phyloP scores from a whole-genome alignment of 2,113 vertebrate genomes.

The Narcine bancroftii region DNA sequence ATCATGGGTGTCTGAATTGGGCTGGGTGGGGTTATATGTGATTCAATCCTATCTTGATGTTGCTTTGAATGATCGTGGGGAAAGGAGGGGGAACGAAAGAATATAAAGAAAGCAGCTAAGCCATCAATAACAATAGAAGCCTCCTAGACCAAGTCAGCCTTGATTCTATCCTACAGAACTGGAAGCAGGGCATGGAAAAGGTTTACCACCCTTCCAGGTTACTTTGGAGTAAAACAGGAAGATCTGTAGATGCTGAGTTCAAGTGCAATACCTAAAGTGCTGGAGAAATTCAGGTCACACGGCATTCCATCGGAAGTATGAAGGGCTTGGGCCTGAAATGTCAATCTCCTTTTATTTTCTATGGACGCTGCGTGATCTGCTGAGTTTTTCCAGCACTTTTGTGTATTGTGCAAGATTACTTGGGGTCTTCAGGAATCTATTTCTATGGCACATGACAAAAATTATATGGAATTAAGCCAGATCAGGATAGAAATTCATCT shows the following conservation, averaged over 20 bases:
- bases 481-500: no score
- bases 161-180: neutral
- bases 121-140: neutral
- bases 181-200: neutral
- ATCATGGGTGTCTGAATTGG: neutral
- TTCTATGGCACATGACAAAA: neutral
- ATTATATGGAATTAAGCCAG: neutral
- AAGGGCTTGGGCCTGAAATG: no score
- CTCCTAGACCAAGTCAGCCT: neutral
- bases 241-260: no score
- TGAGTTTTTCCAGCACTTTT: no score
- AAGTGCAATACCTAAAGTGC: no score
- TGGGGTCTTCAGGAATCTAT: neutral
- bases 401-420: no score
- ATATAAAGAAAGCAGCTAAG: neutral
- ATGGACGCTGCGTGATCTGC: no score
- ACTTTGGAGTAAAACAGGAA: no score
- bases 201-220: neutral
- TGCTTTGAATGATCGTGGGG: neutral
- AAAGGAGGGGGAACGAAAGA: neutral
- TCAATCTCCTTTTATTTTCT: no score
- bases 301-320: no score
- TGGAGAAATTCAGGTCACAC: no score
- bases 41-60: no score
- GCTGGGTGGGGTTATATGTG: neutral